phyloP scores from a whole-genome alignment of 2,113 vertebrate genomes.

The Phalacrocorax aristotelis region DNA sequence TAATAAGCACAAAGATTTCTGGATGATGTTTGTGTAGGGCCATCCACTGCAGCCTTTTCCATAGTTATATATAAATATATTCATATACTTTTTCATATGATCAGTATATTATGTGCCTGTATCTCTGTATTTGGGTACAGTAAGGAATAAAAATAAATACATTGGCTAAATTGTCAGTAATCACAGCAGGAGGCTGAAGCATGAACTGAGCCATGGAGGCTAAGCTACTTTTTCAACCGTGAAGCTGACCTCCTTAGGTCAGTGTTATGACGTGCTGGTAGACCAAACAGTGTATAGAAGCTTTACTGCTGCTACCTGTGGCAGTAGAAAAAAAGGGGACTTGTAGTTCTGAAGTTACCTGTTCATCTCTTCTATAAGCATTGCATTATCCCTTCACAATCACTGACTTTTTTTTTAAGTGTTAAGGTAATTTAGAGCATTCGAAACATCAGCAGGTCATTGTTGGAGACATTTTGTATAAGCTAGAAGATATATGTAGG shows the following conservation, averaged over 20 bases:
- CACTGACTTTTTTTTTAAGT: not conserved
- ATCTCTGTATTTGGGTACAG: not conserved
- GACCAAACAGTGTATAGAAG: not conserved
- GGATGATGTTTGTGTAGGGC: not conserved
- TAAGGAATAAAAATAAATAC: constrained; percentile 35
- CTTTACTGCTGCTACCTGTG: not conserved
- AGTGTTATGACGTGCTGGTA: constrained; percentile 5
- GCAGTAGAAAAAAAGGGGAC: not conserved
- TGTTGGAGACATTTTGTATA: not conserved
- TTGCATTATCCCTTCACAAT: not conserved
- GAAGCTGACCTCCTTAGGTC: constrained; percentile 32
- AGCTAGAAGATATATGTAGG: not conserved
- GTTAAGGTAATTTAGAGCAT: not conserved
- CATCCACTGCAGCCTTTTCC: not conserved
- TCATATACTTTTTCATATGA: not conserved
- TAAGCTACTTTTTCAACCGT: constrained; percentile 2
- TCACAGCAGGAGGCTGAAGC: constrained; percentile 40
- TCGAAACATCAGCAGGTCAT: not conserved
- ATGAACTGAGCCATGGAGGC: constrained; percentile 36
- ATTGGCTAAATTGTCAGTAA: constrained; percentile 37
- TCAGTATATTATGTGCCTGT: not conserved
- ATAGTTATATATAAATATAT: too few species aligned
- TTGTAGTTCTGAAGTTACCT: not conserved
- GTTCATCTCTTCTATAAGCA: not conserved
- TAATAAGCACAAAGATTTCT: not conserved